Percentiles rank a stretch among this genome's conserved stretches.
These are phyloP conservation scores for Phylloscopus trochiloides DNA, from an alignment of 2,113 vertebrate genomes.

Conservation along the genomic window DNA sequence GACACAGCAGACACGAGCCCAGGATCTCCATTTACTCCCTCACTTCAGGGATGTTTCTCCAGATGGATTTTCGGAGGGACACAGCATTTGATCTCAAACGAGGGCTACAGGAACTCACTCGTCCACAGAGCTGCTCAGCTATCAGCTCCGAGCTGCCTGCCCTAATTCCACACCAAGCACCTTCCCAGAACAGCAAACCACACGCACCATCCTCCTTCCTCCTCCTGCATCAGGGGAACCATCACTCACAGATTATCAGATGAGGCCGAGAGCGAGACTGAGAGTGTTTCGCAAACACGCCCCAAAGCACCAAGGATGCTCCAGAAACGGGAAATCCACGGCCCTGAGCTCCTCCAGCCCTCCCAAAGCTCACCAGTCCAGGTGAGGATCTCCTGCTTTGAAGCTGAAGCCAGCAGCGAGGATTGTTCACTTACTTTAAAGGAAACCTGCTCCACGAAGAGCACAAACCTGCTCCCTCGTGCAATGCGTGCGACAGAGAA, in stretches of 20 bases:
- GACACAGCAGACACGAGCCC: not conserved
- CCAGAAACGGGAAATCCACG: not conserved
- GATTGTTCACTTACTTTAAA: not conserved
- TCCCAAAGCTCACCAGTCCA: not conserved
- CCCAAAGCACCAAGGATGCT: not conserved
- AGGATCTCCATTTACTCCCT: not conserved
- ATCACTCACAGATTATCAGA: not conserved
- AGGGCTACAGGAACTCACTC: fast-evolving
- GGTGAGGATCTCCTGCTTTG: not conserved
- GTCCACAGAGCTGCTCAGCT: not conserved
- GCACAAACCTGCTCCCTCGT: not conserved
- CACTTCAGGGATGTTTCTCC: not conserved
- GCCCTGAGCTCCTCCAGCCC: not conserved
- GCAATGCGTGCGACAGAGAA: fast-evolving
- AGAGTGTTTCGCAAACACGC: not conserved
- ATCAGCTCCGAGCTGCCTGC: not conserved
- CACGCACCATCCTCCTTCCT: not conserved
- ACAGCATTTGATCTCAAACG: not conserved
- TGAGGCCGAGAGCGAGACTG: not conserved
- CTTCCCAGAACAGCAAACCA: not conserved
- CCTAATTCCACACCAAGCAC: not conserved
- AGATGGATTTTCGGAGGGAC: not conserved
- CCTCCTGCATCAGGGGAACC: not conserved
- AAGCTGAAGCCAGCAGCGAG: not conserved
- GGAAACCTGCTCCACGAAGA: not conserved